These are phyloP conservation scores for Grus americana DNA, from an alignment of 2,113 vertebrate species.

Conservation along the genomic window DNA sequence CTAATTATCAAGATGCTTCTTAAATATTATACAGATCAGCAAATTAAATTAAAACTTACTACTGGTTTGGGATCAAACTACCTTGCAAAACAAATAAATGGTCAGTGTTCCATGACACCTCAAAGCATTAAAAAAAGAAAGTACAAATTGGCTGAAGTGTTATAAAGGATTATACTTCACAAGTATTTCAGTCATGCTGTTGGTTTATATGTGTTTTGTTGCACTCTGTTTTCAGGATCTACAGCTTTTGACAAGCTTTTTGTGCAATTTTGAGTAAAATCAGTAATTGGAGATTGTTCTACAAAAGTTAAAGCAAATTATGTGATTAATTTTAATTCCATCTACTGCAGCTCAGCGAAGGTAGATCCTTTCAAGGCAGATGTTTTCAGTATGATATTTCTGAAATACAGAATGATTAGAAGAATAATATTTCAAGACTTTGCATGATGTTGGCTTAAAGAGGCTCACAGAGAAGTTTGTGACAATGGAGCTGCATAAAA, in stretches of 20 bases:
- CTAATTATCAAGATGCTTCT: slow-evolving; percentile 49
- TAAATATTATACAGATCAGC: slow-evolving; percentile 70
- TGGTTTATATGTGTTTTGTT: neutral
- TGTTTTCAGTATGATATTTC: neutral
- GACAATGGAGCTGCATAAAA: neutral
- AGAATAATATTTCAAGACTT: neutral
- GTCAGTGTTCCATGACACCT: slow-evolving; percentile 43
- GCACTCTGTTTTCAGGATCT: neutral
- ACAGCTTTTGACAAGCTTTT: slow-evolving; percentile 3
- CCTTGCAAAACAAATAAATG: slow-evolving; percentile 66
- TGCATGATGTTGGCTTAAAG: neutral
- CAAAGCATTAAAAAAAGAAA: slow-evolving; percentile 53
- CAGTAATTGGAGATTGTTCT: neutral
- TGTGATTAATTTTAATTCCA: neutral
- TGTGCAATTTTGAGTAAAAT: neutral
- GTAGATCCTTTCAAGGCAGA: neutral
- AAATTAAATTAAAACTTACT: slow-evolving; percentile 42
- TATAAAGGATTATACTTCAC: neutral
- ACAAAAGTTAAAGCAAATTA: neutral
- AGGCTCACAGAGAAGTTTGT: neutral
- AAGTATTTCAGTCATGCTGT: neutral
- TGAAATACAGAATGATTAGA: neutral
- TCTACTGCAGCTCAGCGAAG: neutral
- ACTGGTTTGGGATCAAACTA: slow-evolving; percentile 62
- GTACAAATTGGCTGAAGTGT: neutral